Conservation (phyloP, 2,888 invertebrate genomes). For the Yponomeuta cagnagella region DNA sequence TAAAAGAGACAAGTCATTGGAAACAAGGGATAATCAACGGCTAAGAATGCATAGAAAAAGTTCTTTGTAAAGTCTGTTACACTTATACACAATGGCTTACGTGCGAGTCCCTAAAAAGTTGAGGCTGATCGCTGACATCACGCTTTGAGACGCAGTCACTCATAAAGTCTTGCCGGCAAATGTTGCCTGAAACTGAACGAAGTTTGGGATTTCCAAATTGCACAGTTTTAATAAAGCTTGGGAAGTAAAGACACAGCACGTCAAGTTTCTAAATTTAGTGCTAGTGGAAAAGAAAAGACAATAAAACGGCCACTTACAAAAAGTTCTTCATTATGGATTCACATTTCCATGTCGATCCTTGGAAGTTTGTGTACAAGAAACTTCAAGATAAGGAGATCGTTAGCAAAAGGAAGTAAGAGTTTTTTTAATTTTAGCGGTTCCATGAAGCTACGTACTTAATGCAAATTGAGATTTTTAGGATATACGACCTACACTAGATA, state of each 20-base stretch:
- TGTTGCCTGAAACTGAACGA: conserved; percentile 5
- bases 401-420: conserved; percentile 51
- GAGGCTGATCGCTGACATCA: conserved; percentile 6
- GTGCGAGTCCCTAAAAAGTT: conserved; percentile 3
- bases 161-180: neutral
- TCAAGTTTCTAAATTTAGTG: neutral
- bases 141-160: neutral
- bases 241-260: neutral
- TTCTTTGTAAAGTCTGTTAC: neutral
- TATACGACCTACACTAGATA: too few relatives aligned
- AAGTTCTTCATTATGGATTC: conserved; percentile 6
- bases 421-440: neutral
- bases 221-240: neutral
- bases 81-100: neutral
- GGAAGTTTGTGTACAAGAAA: conserved; percentile 54
- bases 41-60: neutral
- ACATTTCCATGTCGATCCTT: conserved; percentile 45
- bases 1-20: neutral
- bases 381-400: conserved; percentile 59
- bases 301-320: neutral
- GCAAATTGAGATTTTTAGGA: too few relatives aligned
- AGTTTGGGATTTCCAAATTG: neutral
- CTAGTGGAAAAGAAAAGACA: too few relatives aligned
- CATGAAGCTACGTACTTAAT: too few relatives aligned
- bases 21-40: neutral